These are phyloP conservation scores for Helostoma temminkii DNA, from an alignment of 2,797 vertebrate species.

Conservation along the genomic window DNA sequence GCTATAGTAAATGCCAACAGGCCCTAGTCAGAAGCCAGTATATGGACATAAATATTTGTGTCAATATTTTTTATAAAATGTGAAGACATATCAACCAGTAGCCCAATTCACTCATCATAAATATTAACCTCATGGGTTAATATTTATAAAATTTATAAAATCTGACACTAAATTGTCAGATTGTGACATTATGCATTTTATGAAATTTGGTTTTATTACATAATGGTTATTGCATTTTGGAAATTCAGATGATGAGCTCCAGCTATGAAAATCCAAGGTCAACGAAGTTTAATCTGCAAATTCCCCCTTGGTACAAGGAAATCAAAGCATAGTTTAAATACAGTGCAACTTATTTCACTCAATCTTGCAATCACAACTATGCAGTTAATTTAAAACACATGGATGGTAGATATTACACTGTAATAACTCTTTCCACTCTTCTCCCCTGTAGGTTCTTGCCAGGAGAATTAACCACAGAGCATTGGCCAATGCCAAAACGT, in stretches of 20 bases:
- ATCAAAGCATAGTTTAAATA: background rate
- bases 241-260: background rate
- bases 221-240: background rate
- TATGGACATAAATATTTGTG: too few species aligned
- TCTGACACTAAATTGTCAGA: background rate
- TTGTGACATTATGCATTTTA: conserved; percentile 11
- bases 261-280: background rate
- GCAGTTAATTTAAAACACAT: background rate
- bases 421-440: conserved; percentile 1
- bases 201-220: conserved; percentile 28
- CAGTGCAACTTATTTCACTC: background rate
- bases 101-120: background rate
- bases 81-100: too few species aligned
- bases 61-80: too few species aligned
- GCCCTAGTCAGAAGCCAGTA: too few species aligned
- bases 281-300: background rate
- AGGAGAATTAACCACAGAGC: conserved; percentile 78
- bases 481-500: background rate
- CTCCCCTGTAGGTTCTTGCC: conserved; percentile 81
- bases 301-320: background rate
- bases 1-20: too few species aligned
- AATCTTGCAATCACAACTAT: background rate
- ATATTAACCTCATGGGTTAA: too few species aligned
- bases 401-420: too few species aligned
- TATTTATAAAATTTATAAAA: too few species aligned